Evolutionary conservation across 2,797 vertebrate species (phyloP), one percentile per base, ranked within the genome.

Genomic region (Dendrocincla fuliginosa): DNA sequence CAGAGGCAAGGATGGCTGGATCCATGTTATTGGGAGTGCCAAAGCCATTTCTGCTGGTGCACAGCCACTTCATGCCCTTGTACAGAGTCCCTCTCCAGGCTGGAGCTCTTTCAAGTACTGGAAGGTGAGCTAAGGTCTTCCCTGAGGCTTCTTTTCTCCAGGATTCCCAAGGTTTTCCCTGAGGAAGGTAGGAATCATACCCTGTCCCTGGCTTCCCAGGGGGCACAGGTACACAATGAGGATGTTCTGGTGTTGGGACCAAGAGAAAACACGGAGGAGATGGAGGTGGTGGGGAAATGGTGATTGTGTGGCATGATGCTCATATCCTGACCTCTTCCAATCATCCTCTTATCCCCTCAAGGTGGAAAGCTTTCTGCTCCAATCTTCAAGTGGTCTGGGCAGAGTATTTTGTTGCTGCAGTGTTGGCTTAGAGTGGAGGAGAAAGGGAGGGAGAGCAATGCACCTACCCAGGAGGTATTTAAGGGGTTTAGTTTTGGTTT

Each of bases 21-120:
- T 30, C 27, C 9, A 0, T 0, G 0, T 22, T 3, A 7, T 4
- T 30, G 20, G 16, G 47, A 12, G 4, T 6, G 13, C 7, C 4
- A 8, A 35, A 80, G 32, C 6, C 24, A 8, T n/a, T 78, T 32
- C 71, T 90, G 70, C 57, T 27, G 2, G 0, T 16, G 22, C 57
- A 23, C 61, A 57, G 33, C 44, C 33, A 46, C 39, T 22, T 23
- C 5, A 2, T 2, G 17, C 30, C 39, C 32, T 53, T 41, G 65
- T 2, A 10, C 39, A 16, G 22, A 52, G 15, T 22, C 15, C 7
- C 22, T 59, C 18, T n/a, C 16, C 11, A 11, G 4, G 46, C 0
- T n/a, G 46, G 9, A 59, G 39, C 33, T 13, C 10, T 25, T 71
- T 17, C 10, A 27, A 25, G 15, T 10, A 9, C 39, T 41, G 65